Conservation (phyloP, 2,888 invertebrate genomes). For the Cataglyphis rosenhaueri region DNA sequence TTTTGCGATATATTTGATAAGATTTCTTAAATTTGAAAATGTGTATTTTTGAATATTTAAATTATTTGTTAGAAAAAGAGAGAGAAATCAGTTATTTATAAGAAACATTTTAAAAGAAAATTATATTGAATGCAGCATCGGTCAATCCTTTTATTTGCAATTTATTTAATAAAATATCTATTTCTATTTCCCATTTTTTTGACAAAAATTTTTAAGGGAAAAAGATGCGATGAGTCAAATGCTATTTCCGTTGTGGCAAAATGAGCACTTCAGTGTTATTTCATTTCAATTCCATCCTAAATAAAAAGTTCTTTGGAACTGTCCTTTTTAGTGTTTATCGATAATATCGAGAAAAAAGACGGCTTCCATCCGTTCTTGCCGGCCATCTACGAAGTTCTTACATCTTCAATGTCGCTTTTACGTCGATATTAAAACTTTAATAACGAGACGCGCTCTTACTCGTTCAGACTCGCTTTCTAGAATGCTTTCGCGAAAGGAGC, state of each 20-base stretch:
- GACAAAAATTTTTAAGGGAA: not conserved
- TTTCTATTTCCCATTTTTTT: not conserved
- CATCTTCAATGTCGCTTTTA: constrained; percentile 28
- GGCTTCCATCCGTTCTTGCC: constrained; percentile 22
- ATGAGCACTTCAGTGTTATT: constrained; percentile 4
- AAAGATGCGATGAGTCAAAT: not conserved
- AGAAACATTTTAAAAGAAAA: not conserved
- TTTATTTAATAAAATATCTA: not conserved
- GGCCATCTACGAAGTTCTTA: constrained; percentile 42
- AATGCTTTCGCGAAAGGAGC: constrained; percentile 34
- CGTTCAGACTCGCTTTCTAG: constrained; percentile 23
- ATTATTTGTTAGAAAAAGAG: not conserved
- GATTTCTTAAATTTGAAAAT: not conserved
- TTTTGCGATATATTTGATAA: not conserved
- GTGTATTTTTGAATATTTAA: not conserved
- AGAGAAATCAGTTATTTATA: not conserved
- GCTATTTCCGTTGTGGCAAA: not conserved
- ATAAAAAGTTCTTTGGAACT: constrained; percentile 14
- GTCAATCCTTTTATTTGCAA: not conserved
- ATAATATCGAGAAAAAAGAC: constrained; percentile 29
- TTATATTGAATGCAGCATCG: not conserved
- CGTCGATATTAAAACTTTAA: constrained; percentile 68
- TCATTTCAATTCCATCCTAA: not conserved
- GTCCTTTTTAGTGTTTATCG: constrained; percentile 32
- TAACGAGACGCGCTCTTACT: constrained; percentile 55